These are phyloP conservation scores for Trididemnum miniatum DNA, from an alignment of 23 tunicate genomes.

Conservation along the genomic window DNA sequence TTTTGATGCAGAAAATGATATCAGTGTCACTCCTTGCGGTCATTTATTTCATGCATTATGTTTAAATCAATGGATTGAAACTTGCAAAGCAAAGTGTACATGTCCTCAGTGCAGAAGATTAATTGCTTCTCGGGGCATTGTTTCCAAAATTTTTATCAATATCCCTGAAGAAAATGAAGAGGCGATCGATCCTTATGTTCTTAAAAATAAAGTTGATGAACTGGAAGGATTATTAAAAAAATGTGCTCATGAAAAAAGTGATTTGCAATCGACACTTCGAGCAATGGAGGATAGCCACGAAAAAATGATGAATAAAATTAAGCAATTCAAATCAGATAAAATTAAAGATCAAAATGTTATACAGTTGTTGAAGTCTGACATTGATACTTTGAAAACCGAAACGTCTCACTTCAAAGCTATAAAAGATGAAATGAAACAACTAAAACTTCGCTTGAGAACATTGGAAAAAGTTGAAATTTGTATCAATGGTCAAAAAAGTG, in stretches of 20 bases:
- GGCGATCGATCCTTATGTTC: slow-evolving; percentile 53
- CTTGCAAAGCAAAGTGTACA: slow-evolving; percentile 36
- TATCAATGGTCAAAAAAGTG: slow-evolving; percentile 55
- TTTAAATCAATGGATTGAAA: slow-evolving; percentile 60
- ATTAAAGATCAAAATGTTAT: slow-evolving; percentile 23
- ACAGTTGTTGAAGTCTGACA: slow-evolving; percentile 42
- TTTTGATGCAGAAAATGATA: slow-evolving; percentile 55
- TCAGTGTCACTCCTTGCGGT: slow-evolving; percentile 83
- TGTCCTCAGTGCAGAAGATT: slow-evolving; percentile 86
- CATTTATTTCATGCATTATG: slow-evolving; percentile 85
- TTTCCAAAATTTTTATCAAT: slow-evolving; percentile 41
- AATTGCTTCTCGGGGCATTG: slow-evolving; percentile 35
- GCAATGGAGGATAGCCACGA: slow-evolving; percentile 34
- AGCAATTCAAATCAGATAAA: slow-evolving; percentile 26
- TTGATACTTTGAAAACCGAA: slow-evolving; percentile 49
- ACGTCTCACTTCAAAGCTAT: slow-evolving; percentile 16
- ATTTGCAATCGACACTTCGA: slow-evolving; percentile 24
- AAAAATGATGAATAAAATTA: slow-evolving; percentile 13
- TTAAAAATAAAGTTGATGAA: slow-evolving; percentile 65
- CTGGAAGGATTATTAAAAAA: slow-evolving; percentile 14
- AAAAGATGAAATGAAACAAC: slow-evolving; percentile 41
- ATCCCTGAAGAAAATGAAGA: slow-evolving; percentile 45
- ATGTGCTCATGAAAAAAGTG: slow-evolving; percentile 11
- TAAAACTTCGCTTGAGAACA: slow-evolving; percentile 35
- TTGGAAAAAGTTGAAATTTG: slow-evolving; percentile 63